These are phyloP conservation scores for Corticium candelabrum DNA, from an alignment of 37 sponge, comb jelly and placozoan genomes.

Conservation along the genomic window DNA sequence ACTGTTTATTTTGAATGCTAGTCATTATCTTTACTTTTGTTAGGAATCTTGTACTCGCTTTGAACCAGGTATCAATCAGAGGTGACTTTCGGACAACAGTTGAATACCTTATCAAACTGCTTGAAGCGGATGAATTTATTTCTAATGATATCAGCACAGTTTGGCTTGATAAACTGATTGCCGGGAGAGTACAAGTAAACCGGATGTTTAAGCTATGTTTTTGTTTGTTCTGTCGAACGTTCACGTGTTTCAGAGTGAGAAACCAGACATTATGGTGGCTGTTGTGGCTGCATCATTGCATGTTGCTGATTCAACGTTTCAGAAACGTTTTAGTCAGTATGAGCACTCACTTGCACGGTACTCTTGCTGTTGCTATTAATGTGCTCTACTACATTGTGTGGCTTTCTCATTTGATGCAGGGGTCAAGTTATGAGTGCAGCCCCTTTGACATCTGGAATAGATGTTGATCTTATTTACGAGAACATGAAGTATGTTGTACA, in stretches of 20 bases:
- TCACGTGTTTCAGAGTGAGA: conserved; percentile 52
- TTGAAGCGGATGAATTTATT: conserved; percentile 78
- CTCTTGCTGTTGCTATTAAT: background rate
- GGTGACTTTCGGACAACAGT: conserved; percentile 96
- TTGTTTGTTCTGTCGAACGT: background rate
- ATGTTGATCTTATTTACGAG: conserved; percentile 81
- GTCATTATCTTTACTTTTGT: background rate
- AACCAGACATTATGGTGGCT: conserved; percentile 68
- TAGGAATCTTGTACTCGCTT: conserved; percentile 93
- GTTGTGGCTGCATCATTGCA: conserved; percentile 80
- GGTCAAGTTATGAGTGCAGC: conserved; percentile 89
- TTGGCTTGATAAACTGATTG: conserved; percentile 93
- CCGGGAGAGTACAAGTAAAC: conserved; percentile 58
- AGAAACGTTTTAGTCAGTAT: conserved; percentile 85
- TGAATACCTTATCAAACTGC: conserved; percentile 84
- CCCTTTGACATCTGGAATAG: conserved; percentile 69
- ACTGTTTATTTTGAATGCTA: background rate
- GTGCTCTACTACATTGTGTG: background rate
- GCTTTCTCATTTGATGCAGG: conserved; percentile 21
- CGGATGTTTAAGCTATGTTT: background rate
- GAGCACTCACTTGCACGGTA: conserved; percentile 75
- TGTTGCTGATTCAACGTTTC: conserved; percentile 74
- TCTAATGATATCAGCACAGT: conserved; percentile 74
- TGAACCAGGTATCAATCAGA: conserved; percentile 85
- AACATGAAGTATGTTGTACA: conserved; percentile 66